Evolutionary conservation across 2,888 invertebrate genomes (phyloP).

Genomic region (Resseliella maxima): DNA sequence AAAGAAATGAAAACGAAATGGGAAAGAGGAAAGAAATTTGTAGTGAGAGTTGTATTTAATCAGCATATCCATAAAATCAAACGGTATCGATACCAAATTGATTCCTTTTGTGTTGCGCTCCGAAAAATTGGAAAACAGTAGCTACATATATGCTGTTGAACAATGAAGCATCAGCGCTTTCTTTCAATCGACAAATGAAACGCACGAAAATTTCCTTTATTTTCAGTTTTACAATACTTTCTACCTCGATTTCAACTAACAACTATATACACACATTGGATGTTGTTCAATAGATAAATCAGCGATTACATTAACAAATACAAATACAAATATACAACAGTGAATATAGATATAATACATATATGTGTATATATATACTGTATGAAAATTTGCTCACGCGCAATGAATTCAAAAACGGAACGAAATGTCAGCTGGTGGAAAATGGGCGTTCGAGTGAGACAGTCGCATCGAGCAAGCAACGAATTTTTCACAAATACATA

Average conservation of each 20-base stretch:
- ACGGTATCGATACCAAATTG: not conserved
- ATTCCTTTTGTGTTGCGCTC: not conserved
- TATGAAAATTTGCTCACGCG: not conserved
- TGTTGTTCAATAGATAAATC: no score
- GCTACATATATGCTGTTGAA: no score
- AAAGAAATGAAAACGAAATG: no score
- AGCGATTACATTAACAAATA: no score
- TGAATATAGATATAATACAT: no score
- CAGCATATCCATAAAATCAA: not conserved
- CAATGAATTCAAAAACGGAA: slow-evolving; percentile 1
- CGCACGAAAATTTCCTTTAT: no score
- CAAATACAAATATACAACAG: not conserved
- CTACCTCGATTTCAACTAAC: no score
- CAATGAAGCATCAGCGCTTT: no score
- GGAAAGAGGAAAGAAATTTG: not conserved
- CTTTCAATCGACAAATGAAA: no score
- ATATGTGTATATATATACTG: not conserved
- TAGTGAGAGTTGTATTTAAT: not conserved
- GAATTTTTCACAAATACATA: not conserved
- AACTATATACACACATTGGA: no score
- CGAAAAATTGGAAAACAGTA: no score
- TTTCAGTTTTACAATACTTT: no score
- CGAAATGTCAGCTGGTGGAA: slow-evolving; percentile 27
- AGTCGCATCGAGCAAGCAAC: not conserved
- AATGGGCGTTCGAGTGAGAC: slow-evolving; percentile 29